Evolutionary conservation across 2,797 vertebrate species (phyloP), one percentile per base, ranked within the genome.

Genomic region (Coreius guichenoti): DNA sequence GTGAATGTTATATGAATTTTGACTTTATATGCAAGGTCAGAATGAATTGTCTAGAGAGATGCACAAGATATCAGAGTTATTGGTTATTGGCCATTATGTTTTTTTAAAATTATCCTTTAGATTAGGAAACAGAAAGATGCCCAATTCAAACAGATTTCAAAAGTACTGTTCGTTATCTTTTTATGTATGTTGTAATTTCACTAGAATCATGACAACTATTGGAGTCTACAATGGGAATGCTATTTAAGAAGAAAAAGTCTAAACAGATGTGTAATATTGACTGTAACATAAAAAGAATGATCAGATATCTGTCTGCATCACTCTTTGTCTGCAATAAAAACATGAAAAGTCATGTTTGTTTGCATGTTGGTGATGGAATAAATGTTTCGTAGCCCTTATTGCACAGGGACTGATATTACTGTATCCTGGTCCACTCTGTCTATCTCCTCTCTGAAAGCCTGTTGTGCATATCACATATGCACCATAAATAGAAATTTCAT

Each of bases 401-500:
- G 72, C 23, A 51, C 1, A n/a, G 45, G 13, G 33, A 36, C 51
- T 83, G 63, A 67, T 77, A 83, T 80, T 49, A 80, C 83, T 87
- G 72, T 76, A 58, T 75, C 31, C 78, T 86, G 56, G 31, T 76
- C 61, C 65, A 31, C 51, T 85, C 74, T 68, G 56, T 77, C 21
- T 77, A 49, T 61, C 70, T 72, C 56, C 63, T 74, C 84, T 87
- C 69, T 31, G 49, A 84, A 88, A 84, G 74, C 79, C 77, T 90
- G 81, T 81, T 65, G 65, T 79, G 79, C 83, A 73, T 81, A 67
- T 86, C 86, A 84, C 86, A 86, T 76, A 84, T 81, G 85, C 81
- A 84, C 84, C 74, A 75, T 86, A 88, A 88, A 88, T 87, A 90
- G 89, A 83, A 83, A 87, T 89, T 85, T 85, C 87, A 90, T 87